A percentile compares a stretch with the other conserved stretches of the same genome.
Conservation (phyloP, 1,140 invertebrate species). For the Drosophila nigrodunni region DNA sequence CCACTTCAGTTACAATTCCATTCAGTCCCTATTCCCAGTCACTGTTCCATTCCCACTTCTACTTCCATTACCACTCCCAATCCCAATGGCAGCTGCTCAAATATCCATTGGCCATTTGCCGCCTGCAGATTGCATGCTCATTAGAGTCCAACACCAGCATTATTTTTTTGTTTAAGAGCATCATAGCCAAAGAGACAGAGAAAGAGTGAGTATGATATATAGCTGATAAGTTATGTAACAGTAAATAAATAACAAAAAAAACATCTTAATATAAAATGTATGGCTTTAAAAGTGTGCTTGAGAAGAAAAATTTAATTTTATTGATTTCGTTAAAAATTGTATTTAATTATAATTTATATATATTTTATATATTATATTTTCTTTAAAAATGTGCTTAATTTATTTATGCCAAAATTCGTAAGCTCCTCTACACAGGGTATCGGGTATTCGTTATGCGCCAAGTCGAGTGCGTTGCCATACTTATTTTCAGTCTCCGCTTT, state of each 20-base stretch:
- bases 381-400: no score
- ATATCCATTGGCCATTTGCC: slow-evolving; percentile 52
- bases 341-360: no score
- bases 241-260: no score
- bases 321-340: no score
- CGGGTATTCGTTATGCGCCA: background rate
- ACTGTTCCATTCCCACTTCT: background rate
- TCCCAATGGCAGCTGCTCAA: slow-evolving; percentile 66
- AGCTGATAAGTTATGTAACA: background rate
- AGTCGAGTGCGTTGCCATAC: slow-evolving; percentile 10
- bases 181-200: slow-evolving; percentile 1
- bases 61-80: background rate
- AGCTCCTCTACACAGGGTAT: background rate
- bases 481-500: slow-evolving; percentile 51
- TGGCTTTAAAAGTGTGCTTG: no score
- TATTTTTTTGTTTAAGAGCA: slow-evolving; percentile 32
- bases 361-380: no score
- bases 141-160: slow-evolving; percentile 37
- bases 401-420: no score
- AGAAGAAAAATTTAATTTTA: no score
- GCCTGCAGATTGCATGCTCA: slow-evolving; percentile 43
- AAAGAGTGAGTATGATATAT: background rate
- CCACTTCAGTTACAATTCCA: no score
- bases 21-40: background rate
- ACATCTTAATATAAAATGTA: no score